phyloP scores from a whole-genome alignment of 2,888 invertebrate species.

The Andrena chrysosceles region DNA sequence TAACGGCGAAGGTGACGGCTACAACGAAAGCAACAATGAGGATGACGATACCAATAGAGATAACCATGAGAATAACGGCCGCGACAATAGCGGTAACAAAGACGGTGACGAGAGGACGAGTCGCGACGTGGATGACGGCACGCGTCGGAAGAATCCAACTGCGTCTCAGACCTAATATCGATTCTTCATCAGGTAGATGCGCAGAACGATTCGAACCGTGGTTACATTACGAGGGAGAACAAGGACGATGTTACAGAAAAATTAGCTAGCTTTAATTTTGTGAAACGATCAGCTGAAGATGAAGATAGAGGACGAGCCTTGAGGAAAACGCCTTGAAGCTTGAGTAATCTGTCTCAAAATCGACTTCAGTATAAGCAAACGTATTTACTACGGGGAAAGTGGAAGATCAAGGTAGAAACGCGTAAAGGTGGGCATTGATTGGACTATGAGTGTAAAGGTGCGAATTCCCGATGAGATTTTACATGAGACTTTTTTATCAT shows the following conservation, averaged over 20 bases:
- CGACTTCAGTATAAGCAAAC: slow-evolving; percentile 33
- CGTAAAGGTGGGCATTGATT: too few relatives aligned
- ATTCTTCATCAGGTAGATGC: slow-evolving; percentile 21
- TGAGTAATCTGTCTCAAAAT: slow-evolving; percentile 30
- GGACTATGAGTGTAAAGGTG: neutral
- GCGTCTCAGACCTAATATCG: slow-evolving; percentile 23
- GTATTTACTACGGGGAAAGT: slow-evolving; percentile 18
- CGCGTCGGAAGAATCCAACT: slow-evolving; percentile 12
- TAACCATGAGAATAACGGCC: slow-evolving; percentile 22
- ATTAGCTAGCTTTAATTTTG: neutral
- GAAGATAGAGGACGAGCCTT: neutral
- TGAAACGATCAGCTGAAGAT: too few relatives aligned
- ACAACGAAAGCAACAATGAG: slow-evolving; percentile 29
- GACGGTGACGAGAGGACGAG: slow-evolving; percentile 16
- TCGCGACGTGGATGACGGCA: slow-evolving; percentile 15
- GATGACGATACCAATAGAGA: slow-evolving; percentile 26
- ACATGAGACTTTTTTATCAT: too few relatives aligned
- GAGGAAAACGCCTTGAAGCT: neutral
- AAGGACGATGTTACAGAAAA: neutral
- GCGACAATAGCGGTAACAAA: slow-evolving; percentile 30
- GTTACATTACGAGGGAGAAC: neutral
- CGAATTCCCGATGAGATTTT: too few relatives aligned
- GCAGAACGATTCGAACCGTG: neutral
- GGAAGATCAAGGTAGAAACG: slow-evolving; percentile 10
- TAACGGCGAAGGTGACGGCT: slow-evolving; percentile 14